Evolutionary conservation across 2,888 invertebrate species (phyloP), one percentile per base, ranked within the genome.

Genomic region (Euclidia mi): DNA sequence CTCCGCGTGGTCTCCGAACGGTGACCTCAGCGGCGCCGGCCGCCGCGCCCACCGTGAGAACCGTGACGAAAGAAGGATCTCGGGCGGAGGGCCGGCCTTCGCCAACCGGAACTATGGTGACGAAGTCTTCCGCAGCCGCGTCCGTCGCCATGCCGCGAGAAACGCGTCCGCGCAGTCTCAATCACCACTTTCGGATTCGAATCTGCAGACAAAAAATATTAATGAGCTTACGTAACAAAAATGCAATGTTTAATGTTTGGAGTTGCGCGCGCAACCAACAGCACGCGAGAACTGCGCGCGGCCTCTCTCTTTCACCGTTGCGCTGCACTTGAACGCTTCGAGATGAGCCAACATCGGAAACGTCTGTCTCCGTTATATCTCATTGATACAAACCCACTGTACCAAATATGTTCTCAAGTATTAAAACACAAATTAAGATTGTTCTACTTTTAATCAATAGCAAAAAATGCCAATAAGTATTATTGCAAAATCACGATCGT

Each of bases 1-100:
- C 98, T 0, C 98, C 98, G 0, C 98, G 97, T 48, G 98, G 95
- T 66, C 98, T 95, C 74, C 97, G 97, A 45, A 99, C 97, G 48
- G 96, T 95, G 31, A 98, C 97, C 81, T 97, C 96, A 75, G 98
- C 97, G 7, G 95, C 94, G 66, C 96, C 94, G 64, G 92, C 86
- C 71, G 94, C 85, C 10, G 89, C 90, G 40, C 95, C 92, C 45
- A 96, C 95, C 50, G 95, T 95, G 17, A 96, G 93, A 37, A 96
- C 96, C 28, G 96, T 96, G 61, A 96, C 95, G 78, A 96, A 96
- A 28, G 90, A 80, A 44, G 89, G 86, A 66, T 92, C 91, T 53
- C 76, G 78, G 31, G 78, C 66, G 58, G 83, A 71, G 62, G 87
- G 88, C 87, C 95, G 78, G 67, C 82, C 88, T 66, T 93, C 93